Conservation (phyloP, 2,797 vertebrate genomes). For the Tenualosa ilisha region DNA sequence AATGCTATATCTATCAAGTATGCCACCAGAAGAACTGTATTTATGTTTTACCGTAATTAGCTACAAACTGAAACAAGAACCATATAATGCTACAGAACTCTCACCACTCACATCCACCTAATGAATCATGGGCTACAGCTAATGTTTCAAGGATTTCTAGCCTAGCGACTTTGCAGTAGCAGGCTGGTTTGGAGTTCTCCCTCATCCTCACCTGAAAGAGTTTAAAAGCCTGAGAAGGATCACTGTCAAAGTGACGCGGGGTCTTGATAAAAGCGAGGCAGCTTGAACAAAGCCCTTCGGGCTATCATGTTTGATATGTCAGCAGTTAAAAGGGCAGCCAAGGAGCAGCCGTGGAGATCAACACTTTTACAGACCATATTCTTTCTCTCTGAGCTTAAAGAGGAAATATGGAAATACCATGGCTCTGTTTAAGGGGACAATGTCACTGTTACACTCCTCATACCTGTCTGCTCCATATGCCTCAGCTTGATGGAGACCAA, state of each 20-base stretch:
- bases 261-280: not conserved
- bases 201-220: not conserved
- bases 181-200: not conserved
- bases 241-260: conserved; percentile 17
- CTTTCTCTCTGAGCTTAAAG: not conserved
- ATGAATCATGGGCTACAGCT: not conserved
- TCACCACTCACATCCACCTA: not conserved
- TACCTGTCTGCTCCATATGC: not conserved
- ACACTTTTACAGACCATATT: not conserved
- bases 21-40: not conserved
- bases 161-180: not conserved
- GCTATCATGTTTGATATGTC: not conserved
- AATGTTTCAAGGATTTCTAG: not conserved
- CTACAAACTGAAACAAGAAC: conserved; percentile 2
- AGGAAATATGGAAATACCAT: not conserved
- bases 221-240: conserved; percentile 26
- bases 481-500: not conserved
- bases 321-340: not conserved
- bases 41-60: not conserved
- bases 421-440: not conserved
- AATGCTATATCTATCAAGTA: not conserved
- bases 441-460: not conserved
- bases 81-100: not conserved
- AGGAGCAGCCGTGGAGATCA: not conserved
- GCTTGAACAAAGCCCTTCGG: not conserved